These are phyloP conservation scores for Arvicanthis niloticus DNA, from an alignment of 2,113 vertebrate species.

Conservation along the genomic window DNA sequence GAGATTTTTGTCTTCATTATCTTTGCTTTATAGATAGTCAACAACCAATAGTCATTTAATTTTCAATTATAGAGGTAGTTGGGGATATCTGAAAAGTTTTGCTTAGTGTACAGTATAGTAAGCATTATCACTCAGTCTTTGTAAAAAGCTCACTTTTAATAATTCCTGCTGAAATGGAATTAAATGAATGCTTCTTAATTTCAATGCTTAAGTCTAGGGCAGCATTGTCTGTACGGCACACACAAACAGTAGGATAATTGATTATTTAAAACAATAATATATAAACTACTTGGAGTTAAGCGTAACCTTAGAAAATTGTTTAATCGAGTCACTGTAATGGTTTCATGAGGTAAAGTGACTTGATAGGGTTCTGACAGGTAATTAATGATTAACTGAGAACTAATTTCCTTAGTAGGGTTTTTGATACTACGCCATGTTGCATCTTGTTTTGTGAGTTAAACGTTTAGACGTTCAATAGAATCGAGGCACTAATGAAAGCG, in stretches of 20 bases:
- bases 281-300: background rate
- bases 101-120: background rate
- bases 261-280: background rate
- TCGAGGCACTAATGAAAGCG: background rate
- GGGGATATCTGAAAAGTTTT: background rate
- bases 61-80: conserved; percentile 22
- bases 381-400: conserved; percentile 24
- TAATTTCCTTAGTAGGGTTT: background rate
- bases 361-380: background rate
- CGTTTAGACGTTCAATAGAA: background rate
- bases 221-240: background rate
- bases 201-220: background rate
- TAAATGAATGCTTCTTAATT: background rate
- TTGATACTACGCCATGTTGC: background rate
- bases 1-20: conserved; percentile 8
- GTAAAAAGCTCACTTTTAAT: background rate
- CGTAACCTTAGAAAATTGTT: background rate
- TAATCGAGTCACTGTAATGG: background rate
- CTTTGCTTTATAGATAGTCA: conserved; percentile 29
- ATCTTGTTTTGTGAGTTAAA: background rate
- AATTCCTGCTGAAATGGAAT: background rate
- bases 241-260: background rate
- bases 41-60: background rate
- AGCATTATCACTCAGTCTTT: background rate
- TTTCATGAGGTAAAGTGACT: conserved; percentile 7